A percentile compares a stretch with the other conserved stretches of the same genome.
Conservation (phyloP, 2,888 invertebrate species). For the Lithosia quadra region DNA sequence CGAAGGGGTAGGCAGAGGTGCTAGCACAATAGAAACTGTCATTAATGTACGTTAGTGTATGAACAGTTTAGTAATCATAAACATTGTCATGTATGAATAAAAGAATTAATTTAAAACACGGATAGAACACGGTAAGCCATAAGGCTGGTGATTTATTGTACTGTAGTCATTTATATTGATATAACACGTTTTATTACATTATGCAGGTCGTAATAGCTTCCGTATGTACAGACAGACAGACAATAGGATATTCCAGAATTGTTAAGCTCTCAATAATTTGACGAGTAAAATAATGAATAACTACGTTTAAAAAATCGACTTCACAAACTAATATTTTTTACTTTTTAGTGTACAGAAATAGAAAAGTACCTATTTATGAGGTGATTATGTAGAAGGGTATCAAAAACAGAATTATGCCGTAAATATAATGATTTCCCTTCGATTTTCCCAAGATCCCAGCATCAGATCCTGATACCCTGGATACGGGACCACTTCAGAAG, state of each 20-base stretch:
- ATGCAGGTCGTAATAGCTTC: conserved; percentile 9
- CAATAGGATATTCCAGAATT: background rate
- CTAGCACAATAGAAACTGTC: conserved; percentile 4
- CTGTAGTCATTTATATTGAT: conserved; percentile 24
- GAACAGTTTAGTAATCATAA: conserved; percentile 24
- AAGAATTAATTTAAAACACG: conserved; percentile 47
- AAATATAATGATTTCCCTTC: too few species aligned
- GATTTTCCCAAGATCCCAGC: too few species aligned
- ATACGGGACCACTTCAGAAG: too few species aligned
- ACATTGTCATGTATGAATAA: conserved; percentile 30
- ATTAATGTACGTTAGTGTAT: conserved; percentile 21
- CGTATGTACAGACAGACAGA: background rate
- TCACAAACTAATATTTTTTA: too few species aligned
- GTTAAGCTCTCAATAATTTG: background rate
- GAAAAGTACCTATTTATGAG: too few species aligned
- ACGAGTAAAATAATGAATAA: too few species aligned
- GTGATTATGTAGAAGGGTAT: too few species aligned
- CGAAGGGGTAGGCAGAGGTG: too few species aligned
- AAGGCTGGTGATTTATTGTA: conserved; percentile 43
- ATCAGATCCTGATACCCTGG: too few species aligned
- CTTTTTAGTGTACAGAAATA: too few species aligned
- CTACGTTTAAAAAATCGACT: too few species aligned
- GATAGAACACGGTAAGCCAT: conserved; percentile 43
- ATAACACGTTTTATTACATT: conserved; percentile 12
- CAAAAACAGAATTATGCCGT: too few species aligned